Evolutionary conservation across 2,888 invertebrate genomes (phyloP).

Genomic region (Lepidocyrtinus sp.): DNA sequence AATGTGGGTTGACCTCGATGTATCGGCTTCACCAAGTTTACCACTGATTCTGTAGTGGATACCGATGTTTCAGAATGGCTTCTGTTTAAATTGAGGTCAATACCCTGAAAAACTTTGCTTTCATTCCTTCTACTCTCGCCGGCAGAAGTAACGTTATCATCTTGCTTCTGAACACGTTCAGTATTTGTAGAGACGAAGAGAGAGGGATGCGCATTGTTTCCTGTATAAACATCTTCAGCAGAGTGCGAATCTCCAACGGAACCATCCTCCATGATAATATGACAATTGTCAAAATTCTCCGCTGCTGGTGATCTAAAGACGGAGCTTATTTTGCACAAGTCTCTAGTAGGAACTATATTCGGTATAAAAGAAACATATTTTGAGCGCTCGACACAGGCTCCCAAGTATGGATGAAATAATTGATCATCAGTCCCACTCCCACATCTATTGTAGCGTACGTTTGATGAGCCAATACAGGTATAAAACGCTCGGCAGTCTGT

Average conservation of each 20-base stretch:
- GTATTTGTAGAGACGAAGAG: not conserved
- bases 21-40: too few relatives aligned
- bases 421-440: too few relatives aligned
- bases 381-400: conserved; percentile 28
- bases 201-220: not conserved
- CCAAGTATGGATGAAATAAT: conserved; percentile 38
- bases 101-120: too few relatives aligned
- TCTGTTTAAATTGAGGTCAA: too few relatives aligned
- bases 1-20: too few relatives aligned
- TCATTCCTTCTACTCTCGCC: too few relatives aligned
- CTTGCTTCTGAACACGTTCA: too few relatives aligned
- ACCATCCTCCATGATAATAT: conserved; percentile 23
- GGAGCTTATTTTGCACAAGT: conserved; percentile 34
- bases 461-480: conserved; percentile 24
- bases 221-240: not conserved
- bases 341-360: conserved; percentile 38
- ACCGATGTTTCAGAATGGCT: not conserved
- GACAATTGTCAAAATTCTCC: conserved; percentile 44
- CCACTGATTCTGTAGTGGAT: too few relatives aligned
- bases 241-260: not conserved
- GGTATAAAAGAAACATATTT: conserved; percentile 26
- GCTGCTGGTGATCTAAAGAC: conserved; percentile 36
- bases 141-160: too few relatives aligned
- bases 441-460: conserved; percentile 19
- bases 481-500: conserved; percentile 37